Base-by-base conservation (phyloP, 2,888 invertebrate genomes). In the Meteorus colon region DNA sequence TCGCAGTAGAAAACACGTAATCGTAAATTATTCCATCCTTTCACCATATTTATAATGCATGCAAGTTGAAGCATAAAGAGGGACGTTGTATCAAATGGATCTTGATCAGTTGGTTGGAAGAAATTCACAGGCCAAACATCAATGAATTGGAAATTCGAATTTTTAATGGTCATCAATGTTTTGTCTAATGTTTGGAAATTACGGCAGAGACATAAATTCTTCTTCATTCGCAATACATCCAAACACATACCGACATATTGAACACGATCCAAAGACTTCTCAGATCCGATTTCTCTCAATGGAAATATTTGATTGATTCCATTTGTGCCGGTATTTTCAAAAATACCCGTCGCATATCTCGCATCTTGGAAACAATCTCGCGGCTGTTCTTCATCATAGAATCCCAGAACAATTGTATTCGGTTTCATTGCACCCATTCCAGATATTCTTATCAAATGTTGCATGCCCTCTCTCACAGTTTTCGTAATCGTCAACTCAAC, bases 351-450 rank as follows among this genome's bases (percentile, higher is more conserved):
- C 2, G 86, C 81, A 78, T 85, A 88, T 51, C 83, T 89, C 24
- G 89, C 90, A 69, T 81, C 92, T 78, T 93, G 92, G 79, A 98
- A 95, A 90, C 96, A 96, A 88, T 98, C 97, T 55, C 91, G 90
- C 0, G 96, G 95, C 0, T 91, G 85, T 37, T 94, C 92, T 31
- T 93, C 92, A 87, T 99, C 98, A 81, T 97, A 93, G 91, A 98
- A 99, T 24, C 99, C 99, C 65, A 99, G 91, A 48, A 99, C 93
- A 76, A 99, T 96, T 0, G 99, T 99, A 88, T 99, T 99, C 0
- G 99, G 98, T 89, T 99, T 99, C 99, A 99, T 99, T 16, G 99
- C 99, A 0, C 99, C 99, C 87, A 99, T 94, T 3, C 99, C 99
- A 0, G 97, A 95, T 77, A 98, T 91, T 41, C 98, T 92, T 68